These are phyloP conservation scores for Loris lydekkerianus DNA, from an alignment of 2,797 vertebrate genomes.

Conservation along the genomic window DNA sequence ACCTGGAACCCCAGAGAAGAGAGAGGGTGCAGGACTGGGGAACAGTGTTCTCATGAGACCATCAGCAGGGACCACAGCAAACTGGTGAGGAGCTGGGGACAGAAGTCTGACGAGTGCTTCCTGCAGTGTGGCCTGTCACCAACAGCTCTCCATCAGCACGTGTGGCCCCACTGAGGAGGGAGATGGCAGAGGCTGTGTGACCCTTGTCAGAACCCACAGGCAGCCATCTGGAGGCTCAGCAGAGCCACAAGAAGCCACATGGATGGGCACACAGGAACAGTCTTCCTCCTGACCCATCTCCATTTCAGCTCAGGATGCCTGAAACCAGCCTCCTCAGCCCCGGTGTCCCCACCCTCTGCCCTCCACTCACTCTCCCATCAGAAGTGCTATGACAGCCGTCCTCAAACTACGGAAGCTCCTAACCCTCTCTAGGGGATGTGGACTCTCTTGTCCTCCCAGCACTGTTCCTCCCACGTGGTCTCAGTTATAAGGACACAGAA, in stretches of 20 bases:
- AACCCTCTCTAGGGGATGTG: neutral
- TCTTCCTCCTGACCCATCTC: neutral
- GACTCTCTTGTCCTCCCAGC: neutral
- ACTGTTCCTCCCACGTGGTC: neutral
- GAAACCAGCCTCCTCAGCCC: neutral
- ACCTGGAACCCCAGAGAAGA: neutral
- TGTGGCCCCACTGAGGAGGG: neutral
- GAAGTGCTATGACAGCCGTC: neutral
- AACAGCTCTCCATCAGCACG: neutral
- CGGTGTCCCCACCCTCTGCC: neutral
- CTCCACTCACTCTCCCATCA: neutral
- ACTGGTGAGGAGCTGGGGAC: neutral
- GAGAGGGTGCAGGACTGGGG: neutral
- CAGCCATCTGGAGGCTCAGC: neutral
- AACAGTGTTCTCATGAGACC: neutral
- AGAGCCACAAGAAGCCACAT: neutral
- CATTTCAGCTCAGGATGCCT: neutral
- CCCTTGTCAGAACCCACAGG: neutral
- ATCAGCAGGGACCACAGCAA: too few relatives aligned
- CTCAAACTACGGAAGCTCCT: neutral
- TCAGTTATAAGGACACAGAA: neutral
- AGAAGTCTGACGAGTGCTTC: neutral
- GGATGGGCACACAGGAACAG: too few relatives aligned
- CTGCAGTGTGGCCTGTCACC: neutral
- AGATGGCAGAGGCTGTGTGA: neutral